Percentiles rank a stretch among this genome's conserved stretches.
Evolutionary conservation across 2,113 vertebrate species (phyloP).

Genomic region (Lethenteron camtschaticum): DNA sequence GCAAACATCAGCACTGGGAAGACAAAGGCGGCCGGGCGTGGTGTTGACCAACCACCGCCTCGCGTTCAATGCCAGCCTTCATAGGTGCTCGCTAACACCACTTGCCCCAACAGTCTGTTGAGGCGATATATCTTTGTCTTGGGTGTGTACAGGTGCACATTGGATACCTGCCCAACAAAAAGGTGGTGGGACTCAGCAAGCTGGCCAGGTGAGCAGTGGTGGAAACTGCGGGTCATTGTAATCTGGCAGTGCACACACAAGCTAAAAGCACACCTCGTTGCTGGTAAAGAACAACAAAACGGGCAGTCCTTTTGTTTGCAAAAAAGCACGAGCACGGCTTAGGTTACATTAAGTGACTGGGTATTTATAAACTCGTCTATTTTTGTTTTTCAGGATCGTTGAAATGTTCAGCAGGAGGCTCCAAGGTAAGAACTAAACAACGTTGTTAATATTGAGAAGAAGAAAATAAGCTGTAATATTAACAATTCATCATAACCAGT

Average conservation of each 20-base stretch:
- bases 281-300: no score
- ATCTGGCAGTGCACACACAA: no score
- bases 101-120: neutral
- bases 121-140: conserved; percentile 6
- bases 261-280: no score
- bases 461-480: no score
- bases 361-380: neutral
- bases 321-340: conserved; percentile 6
- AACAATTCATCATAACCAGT: no score
- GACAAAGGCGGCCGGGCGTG: no score
- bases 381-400: conserved; percentile 44
- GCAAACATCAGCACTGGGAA: no score
- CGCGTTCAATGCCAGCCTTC: neutral
- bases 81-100: neutral
- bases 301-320: neutral
- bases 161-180: conserved; percentile 19
- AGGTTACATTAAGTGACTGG: conserved; percentile 4
- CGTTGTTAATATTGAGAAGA: no score
- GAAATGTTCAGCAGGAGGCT: conserved; percentile 92
- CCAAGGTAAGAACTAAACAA: conserved; percentile 39
- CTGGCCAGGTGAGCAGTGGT: conserved; percentile 17
- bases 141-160: conserved; percentile 16
- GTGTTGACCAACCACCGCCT: no score
- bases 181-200: conserved; percentile 19
- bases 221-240: no score